Percentiles rank a stretch among this genome's conserved stretches.
phyloP scores from a whole-genome alignment of 2,888 invertebrate genomes.

The Thereva nobilitata region DNA sequence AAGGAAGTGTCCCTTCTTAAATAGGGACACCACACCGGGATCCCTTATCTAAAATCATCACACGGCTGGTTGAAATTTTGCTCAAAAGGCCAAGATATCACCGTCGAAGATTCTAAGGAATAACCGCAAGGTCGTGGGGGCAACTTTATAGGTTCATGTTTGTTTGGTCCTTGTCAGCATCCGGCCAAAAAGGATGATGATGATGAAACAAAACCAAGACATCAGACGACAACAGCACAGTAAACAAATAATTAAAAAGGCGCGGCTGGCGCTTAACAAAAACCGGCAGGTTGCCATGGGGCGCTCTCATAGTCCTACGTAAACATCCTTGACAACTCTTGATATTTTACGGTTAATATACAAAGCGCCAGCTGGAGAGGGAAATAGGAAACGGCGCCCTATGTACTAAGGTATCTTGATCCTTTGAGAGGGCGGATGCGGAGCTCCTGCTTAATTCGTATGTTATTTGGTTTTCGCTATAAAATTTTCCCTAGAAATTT shows the following conservation, averaged over 20 bases:
- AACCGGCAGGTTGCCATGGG: slow-evolving; percentile 5
- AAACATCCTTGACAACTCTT: slow-evolving; percentile 20
- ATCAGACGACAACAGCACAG: slow-evolving; percentile 24
- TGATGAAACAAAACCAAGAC: slow-evolving; percentile 6
- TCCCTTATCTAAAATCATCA: not conserved
- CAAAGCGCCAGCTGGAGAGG: slow-evolving; percentile 18
- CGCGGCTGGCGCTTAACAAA: slow-evolving; percentile 31
- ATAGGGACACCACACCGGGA: too few species aligned
- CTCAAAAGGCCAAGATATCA: not conserved
- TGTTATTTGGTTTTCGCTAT: not conserved
- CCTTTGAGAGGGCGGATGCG: too few species aligned
- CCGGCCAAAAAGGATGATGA: slow-evolving; percentile 10
- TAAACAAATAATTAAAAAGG: slow-evolving; percentile 33
- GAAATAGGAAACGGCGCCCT: slow-evolving; percentile 7
- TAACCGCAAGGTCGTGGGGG: slow-evolving; percentile 19
- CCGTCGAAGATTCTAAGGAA: slow-evolving; percentile 11
- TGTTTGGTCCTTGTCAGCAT: slow-evolving; percentile 10
- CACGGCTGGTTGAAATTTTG: slow-evolving; percentile 18
- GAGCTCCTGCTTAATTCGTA: not conserved
- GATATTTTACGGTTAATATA: slow-evolving; percentile 30
- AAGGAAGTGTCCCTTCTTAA: too few species aligned
- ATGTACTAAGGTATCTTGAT: not conserved
- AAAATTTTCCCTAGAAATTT: too few species aligned
- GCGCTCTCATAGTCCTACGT: slow-evolving; percentile 17
- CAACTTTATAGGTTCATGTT: slow-evolving; percentile 10